phyloP scores from a whole-genome alignment of 1,140 invertebrate species.

The Bombus superbus region DNA sequence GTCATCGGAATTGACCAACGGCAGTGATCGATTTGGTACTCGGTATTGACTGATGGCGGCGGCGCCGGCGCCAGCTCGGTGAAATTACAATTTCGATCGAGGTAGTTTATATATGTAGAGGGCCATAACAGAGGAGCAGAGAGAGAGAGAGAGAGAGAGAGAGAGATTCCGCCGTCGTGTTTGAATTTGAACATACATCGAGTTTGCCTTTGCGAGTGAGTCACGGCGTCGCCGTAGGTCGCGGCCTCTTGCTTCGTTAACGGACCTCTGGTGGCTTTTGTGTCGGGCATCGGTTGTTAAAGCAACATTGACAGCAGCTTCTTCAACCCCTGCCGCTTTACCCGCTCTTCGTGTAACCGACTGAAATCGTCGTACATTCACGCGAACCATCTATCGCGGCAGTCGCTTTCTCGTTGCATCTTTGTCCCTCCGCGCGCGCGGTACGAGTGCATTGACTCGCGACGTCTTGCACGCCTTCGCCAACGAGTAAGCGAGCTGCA shows the following conservation, averaged over 20 bases:
- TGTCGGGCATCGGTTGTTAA: slow-evolving; percentile 44
- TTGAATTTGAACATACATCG: background rate
- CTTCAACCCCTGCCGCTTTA: background rate
- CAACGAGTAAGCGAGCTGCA: background rate
- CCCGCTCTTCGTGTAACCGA: background rate
- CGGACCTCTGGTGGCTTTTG: slow-evolving; percentile 1
- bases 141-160: background rate
- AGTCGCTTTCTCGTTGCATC: slow-evolving; percentile 17
- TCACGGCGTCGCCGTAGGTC: slow-evolving; percentile 1
- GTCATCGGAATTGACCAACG: background rate
- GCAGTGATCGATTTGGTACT: background rate
- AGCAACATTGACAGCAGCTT: slow-evolving; percentile 15
- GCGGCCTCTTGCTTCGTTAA: slow-evolving; percentile 31
- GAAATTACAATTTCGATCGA: background rate
- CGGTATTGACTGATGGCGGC: background rate
- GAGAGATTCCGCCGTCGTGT: background rate
- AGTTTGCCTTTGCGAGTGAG: background rate
- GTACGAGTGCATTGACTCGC: slow-evolving; percentile 46
- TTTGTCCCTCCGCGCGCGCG: background rate
- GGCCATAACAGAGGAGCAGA: background rate
- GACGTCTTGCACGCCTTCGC: background rate
- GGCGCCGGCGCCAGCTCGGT: background rate
- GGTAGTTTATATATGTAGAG: no score
- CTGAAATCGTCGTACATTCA: background rate
- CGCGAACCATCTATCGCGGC: background rate